These are phyloP conservation scores for Diadophis punctatus DNA, from an alignment of 2,113 vertebrate genomes.

Conservation along the genomic window DNA sequence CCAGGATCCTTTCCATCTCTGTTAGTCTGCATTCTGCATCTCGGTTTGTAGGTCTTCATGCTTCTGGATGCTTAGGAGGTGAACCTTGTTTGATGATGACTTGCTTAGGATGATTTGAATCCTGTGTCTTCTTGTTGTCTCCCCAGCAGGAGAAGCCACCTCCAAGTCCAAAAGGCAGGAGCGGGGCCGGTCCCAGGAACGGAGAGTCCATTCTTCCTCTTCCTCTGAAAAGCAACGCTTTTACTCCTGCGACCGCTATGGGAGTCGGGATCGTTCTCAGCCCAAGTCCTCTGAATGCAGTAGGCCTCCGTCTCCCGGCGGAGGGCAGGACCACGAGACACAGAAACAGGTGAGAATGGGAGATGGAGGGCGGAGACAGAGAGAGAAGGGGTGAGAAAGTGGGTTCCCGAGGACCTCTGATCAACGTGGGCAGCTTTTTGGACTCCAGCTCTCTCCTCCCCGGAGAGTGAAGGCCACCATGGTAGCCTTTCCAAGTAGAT, in stretches of 20 bases:
- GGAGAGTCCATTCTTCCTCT: conserved; percentile 87
- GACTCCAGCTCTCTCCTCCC: background rate
- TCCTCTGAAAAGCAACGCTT: conserved; percentile 91
- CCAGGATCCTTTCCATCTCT: too few relatives aligned
- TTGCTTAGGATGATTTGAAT: too few relatives aligned
- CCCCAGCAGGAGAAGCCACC: conserved; percentile 56
- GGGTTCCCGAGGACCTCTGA: background rate
- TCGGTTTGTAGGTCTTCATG: background rate
- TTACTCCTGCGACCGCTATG: conserved; percentile 93
- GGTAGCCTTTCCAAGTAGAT: background rate
- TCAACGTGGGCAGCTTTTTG: background rate
- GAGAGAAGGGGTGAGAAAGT: background rate
- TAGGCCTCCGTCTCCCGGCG: conserved; percentile 81
- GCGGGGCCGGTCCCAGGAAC: conserved; percentile 89
- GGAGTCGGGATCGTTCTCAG: conserved; percentile 83
- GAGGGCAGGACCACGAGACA: conserved; percentile 73
- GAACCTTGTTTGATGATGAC: background rate
- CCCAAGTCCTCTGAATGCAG: conserved; percentile 79
- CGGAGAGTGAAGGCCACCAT: background rate
- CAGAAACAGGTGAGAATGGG: conserved; percentile 83
- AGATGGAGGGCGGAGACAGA: background rate
- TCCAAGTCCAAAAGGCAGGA: conserved; percentile 74
- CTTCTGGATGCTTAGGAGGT: background rate
- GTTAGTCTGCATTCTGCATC: too few relatives aligned
- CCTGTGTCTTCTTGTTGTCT: background rate